Evolutionary conservation across 1,140 invertebrate genomes (phyloP).

Genomic region (Drosophila murphyi): DNA sequence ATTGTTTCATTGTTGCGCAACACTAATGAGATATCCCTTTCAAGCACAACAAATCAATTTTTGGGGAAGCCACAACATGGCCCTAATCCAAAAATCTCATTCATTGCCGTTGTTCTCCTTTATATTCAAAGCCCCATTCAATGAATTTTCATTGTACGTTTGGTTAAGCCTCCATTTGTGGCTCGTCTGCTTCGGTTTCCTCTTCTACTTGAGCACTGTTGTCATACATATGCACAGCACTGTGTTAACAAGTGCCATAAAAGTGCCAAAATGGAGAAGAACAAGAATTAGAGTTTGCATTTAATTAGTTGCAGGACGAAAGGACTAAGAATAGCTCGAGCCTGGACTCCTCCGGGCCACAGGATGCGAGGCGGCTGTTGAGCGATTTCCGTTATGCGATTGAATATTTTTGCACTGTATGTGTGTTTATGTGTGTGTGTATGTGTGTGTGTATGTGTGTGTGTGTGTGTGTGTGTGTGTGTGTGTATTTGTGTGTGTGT

Average conservation of each 20-base stretch:
- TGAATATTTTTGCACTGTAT: constrained; percentile 58
- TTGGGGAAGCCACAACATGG: too few relatives aligned
- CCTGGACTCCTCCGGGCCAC: neutral
- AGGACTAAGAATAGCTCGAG: constrained; percentile 9
- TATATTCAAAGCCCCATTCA: too few relatives aligned
- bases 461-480: constrained; percentile 8
- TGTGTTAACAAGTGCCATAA: constrained; percentile 26
- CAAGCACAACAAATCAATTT: too few relatives aligned
- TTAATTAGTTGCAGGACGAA: constrained; percentile 42
- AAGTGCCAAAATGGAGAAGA: constrained; percentile 25
- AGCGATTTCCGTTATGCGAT: constrained; percentile 69
- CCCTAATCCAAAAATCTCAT: too few relatives aligned
- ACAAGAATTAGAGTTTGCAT: constrained; percentile 11
- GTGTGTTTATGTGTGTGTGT: neutral
- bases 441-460: neutral
- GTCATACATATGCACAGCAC: constrained; percentile 16
- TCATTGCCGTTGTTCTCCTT: too few relatives aligned
- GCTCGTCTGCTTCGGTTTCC: neutral
- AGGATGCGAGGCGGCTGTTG: constrained; percentile 46
- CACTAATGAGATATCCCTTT: too few relatives aligned
- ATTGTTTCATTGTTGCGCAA: too few relatives aligned
- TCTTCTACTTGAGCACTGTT: constrained; percentile 4
- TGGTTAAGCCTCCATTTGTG: neutral
- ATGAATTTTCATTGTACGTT: too few relatives aligned
- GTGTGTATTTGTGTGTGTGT: constrained; percentile 9